Base-by-base conservation (phyloP, 2,888 invertebrate species). In the Copidosoma aretas region DNA sequence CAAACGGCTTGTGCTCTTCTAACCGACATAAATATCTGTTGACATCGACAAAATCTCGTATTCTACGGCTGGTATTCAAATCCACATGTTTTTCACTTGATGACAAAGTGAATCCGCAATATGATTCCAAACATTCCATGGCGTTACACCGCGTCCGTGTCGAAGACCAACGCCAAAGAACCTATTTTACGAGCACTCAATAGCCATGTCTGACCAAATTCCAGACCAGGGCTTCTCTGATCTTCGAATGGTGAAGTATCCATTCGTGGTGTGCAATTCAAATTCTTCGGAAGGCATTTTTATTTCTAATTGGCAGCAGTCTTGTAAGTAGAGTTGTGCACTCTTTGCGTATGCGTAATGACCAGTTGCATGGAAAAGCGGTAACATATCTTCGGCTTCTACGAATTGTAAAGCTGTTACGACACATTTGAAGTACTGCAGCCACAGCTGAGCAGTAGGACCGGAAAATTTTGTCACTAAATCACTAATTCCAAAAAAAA, bases 141-240 rank as follows among this genome's bases (percentile, higher is more conserved):
- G 32, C 8, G 32, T 32, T 32, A 32, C 32, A 5, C 32, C 32
- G 8, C 3, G 3, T 32, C 56, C 64, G 4, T 57, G 57, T 3
- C 22, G 56, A 43, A 57, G 43, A 15, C 21, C 57, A 5, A n/a
- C 21, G 8, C 32, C 43, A 14, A 25, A 21, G 15, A 64, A 32
- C 1, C 75, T 60, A 77, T 79, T 81, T 14, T 80, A 62, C 1
- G 62, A 67, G 64, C 79, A 77, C 64, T 82, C 80, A 63, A 81
- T 81, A 14, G 74, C 76, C 75, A 76, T 75, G 70, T 79, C 78
- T 10, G 76, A 64, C 73, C 64, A 73, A 59, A 73, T 73, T 12
- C 77, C 76, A 19, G 71, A 73, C 73, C 74, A 76, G 69, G 70
- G 73, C 72, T 77, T 77, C 17, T 77, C 70, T 15, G 75, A 66